A percentile compares a stretch with the other conserved stretches of the same genome.
phyloP scores from a whole-genome alignment of 2,797 vertebrate species.

The Lepus oiostolus region DNA sequence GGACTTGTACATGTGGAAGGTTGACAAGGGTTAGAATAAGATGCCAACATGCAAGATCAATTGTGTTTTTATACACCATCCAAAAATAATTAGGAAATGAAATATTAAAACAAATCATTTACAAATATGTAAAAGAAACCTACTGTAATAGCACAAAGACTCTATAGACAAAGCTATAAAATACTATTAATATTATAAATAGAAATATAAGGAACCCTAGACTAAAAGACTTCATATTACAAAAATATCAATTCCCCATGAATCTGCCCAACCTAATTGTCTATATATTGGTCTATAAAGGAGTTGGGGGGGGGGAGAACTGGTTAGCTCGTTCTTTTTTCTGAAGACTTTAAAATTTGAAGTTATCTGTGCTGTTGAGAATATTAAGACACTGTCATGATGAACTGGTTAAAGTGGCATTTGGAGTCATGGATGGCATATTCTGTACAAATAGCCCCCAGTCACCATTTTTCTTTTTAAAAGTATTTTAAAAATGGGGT shows the following conservation, averaged over 20 bases:
- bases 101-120: constrained; percentile 48
- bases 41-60: constrained; percentile 28
- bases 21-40: constrained; percentile 22
- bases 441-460: neutral
- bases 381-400: constrained; percentile 40
- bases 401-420: constrained; percentile 46
- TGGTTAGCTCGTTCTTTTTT: constrained; percentile 6
- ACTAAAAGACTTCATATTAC: constrained; percentile 33
- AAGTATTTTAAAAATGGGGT: neutral
- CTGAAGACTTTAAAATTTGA: constrained; percentile 58
- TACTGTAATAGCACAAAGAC: neutral
- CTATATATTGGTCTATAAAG: neutral
- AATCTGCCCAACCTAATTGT: neutral
- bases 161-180: constrained; percentile 54
- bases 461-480: constrained; percentile 24
- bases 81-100: constrained; percentile 49
- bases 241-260: constrained; percentile 42
- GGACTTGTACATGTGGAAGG: neutral
- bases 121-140: constrained; percentile 53
- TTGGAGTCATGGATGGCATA: constrained; percentile 38
- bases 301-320: neutral
- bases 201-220: constrained; percentile 17
- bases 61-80: constrained; percentile 5
- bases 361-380: neutral
- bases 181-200: neutral